Percentiles rank a stretch among this genome's conserved stretches.
Conservation (phyloP, 1,140 invertebrate species). For the Drosophila tristis region DNA sequence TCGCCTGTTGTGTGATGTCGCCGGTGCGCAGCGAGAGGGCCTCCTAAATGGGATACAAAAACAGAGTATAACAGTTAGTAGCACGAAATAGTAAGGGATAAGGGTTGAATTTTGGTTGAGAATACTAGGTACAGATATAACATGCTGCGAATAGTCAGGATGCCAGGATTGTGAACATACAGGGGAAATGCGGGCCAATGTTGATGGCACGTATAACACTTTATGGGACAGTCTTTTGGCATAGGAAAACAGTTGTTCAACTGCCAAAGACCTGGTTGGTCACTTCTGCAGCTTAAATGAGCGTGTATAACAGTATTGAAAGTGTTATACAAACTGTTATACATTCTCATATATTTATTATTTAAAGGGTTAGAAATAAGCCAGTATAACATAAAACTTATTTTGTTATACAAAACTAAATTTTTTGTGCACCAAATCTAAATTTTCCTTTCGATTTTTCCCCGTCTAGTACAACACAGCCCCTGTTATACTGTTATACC, state of each 20-base stretch:
- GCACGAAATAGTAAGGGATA: neutral
- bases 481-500: constrained; percentile 54
- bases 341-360: neutral
- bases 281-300: too few relatives aligned
- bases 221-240: too few relatives aligned
- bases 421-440: too few relatives aligned
- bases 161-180: neutral
- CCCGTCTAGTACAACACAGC: too few relatives aligned
- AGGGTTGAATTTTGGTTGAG: neutral
- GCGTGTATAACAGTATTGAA: constrained; percentile 4
- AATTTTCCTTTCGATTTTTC: too few relatives aligned
- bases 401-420: too few relatives aligned
- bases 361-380: too few relatives aligned
- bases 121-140: constrained; percentile 2
- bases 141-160: constrained; percentile 16
- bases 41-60: constrained; percentile 86
- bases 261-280: too few relatives aligned
- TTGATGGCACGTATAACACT: too few relatives aligned
- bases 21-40: constrained; percentile 91
- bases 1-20: constrained; percentile 93
- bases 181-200: too few relatives aligned
- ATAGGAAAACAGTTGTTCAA: too few relatives aligned
- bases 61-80: constrained; percentile 18
- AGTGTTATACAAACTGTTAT: constrained; percentile 16
- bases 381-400: too few relatives aligned